These are phyloP conservation scores for Mesembrinibis cayennensis DNA, from an alignment of 2,113 vertebrate species.

Conservation along the genomic window DNA sequence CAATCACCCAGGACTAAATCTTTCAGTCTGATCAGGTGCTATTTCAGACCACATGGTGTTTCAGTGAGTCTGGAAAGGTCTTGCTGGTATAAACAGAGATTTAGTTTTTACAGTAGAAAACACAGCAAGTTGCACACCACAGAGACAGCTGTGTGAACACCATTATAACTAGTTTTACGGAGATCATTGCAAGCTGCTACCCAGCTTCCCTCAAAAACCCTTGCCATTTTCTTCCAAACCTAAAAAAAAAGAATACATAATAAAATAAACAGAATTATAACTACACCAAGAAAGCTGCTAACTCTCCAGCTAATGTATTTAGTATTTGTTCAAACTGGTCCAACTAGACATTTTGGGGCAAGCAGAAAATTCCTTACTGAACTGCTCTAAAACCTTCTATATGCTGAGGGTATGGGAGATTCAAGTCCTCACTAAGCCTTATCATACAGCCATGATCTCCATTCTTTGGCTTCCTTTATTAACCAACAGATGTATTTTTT, in stretches of 20 bases:
- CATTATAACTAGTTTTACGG: background rate
- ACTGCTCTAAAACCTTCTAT: background rate
- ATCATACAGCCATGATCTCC: background rate
- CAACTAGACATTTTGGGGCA: background rate
- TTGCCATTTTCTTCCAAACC: background rate
- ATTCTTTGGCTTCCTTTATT: background rate
- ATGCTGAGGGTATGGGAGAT: background rate
- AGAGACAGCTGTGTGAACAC: background rate
- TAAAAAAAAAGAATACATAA: background rate
- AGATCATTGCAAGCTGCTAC: background rate
- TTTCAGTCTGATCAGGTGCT: conserved; percentile 52
- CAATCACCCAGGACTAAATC: conserved; percentile 9
- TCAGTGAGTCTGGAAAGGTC: conserved; percentile 1
- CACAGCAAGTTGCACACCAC: background rate
- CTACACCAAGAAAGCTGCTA: background rate
- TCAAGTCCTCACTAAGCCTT: background rate
- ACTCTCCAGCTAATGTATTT: background rate
- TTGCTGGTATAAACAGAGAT: background rate
- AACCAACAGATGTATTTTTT: background rate
- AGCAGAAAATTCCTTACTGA: background rate
- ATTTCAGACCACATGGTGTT: background rate
- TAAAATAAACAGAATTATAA: background rate
- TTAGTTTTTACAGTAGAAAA: conserved; percentile 24
- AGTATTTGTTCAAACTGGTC: background rate
- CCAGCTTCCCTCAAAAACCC: background rate